phyloP scores from a whole-genome alignment of 2,797 vertebrate genomes.

The Myoxocephalus aenaeus region DNA sequence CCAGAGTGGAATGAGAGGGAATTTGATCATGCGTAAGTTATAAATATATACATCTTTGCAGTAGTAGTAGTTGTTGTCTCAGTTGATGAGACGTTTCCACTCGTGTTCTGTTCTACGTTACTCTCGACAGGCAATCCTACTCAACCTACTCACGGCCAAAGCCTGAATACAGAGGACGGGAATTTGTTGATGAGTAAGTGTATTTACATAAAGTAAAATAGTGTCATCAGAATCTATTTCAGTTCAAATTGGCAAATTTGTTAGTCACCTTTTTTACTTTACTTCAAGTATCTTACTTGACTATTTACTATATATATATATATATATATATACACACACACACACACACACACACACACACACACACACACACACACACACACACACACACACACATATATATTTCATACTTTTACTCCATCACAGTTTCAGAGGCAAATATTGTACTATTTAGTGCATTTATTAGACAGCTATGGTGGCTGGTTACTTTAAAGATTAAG shows the following conservation, averaged over 20 bases:
- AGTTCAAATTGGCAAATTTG: neutral
- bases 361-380: too few species aligned
- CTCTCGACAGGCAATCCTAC: constrained; percentile 56
- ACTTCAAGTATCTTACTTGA: neutral
- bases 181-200: constrained; percentile 70
- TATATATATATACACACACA: too few species aligned
- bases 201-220: neutral
- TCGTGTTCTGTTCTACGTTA: neutral
- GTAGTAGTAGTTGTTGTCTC: neutral
- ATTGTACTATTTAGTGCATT: neutral
- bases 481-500: neutral
- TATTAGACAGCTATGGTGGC: neutral
- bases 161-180: constrained; percentile 46
- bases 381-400: too few species aligned
- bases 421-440: neutral
- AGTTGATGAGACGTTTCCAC: neutral
- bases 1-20: constrained; percentile 59
- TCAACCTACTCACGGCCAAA: constrained; percentile 41
- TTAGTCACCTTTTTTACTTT: neutral
- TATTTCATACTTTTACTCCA: neutral
- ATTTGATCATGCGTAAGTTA: constrained; percentile 62
- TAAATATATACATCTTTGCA: neutral
- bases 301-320: neutral
- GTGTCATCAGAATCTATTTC: neutral
- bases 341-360: too few species aligned